Percentiles rank a stretch among this genome's conserved stretches.
Conservation (phyloP, 2,797 vertebrate species). For the Notoglanidium macrostoma region DNA sequence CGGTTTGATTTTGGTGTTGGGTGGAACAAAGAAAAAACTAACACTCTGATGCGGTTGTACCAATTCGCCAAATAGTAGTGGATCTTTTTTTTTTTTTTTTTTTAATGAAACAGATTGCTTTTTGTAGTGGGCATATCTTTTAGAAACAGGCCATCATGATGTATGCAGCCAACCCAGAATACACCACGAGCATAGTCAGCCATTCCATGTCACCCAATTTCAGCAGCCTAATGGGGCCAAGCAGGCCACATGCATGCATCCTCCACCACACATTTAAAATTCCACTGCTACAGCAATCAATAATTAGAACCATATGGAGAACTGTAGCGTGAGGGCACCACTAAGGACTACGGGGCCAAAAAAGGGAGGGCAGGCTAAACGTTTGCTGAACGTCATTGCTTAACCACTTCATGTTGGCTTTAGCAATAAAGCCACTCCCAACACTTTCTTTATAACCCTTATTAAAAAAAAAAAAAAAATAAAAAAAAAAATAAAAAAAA, state of each 20-base stretch:
- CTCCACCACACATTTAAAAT: constrained; percentile 54
- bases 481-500: neutral
- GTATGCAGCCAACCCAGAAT: neutral
- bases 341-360: constrained; percentile 14
- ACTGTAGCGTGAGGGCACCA: constrained; percentile 31
- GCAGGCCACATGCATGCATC: constrained; percentile 36
- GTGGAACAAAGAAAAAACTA: neutral
- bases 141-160: neutral
- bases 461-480: neutral
- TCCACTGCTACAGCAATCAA: constrained; percentile 61
- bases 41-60: too few relatives aligned
- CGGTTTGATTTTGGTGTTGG: neutral
- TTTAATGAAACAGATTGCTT: too few relatives aligned
- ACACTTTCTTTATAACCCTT: neutral
- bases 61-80: neutral
- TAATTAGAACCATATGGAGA: constrained; percentile 66
- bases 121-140: neutral
- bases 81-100: too few relatives aligned
- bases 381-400: constrained; percentile 4
- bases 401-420: constrained; percentile 16
- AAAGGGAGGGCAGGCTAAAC: neutral
- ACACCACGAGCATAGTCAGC: constrained; percentile 12
- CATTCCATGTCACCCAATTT: constrained; percentile 12
- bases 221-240: constrained; percentile 30
- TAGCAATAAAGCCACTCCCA: constrained; percentile 19